Conservation (phyloP, 2,113 vertebrate genomes). For the Campylomormyrus numenius region DNA sequence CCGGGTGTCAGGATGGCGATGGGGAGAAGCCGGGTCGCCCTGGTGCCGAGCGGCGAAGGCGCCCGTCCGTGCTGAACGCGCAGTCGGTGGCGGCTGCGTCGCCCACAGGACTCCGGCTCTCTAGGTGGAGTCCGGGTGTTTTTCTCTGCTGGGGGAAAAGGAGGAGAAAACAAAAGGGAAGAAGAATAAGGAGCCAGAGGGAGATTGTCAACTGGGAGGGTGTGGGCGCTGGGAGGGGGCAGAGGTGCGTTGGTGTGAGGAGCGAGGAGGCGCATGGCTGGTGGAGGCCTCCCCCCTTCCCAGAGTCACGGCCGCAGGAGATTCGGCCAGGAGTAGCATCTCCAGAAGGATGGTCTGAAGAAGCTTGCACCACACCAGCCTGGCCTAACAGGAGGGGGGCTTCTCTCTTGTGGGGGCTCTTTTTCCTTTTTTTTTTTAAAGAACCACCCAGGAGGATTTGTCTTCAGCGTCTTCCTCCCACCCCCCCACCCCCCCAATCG, state of each 20-base stretch:
- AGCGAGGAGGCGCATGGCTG: slow-evolving; percentile 47
- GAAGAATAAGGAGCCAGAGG: slow-evolving; percentile 24
- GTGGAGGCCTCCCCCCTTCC: slow-evolving; percentile 20
- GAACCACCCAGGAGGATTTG: background rate
- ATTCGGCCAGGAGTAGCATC: slow-evolving; percentile 21
- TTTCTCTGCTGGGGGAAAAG: slow-evolving; percentile 5
- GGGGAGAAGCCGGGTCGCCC: background rate
- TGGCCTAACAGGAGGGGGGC: slow-evolving; percentile 29
- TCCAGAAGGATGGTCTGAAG: slow-evolving; percentile 35
- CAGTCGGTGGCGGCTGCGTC: slow-evolving; percentile 28
- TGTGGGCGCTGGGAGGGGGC: slow-evolving; percentile 23
- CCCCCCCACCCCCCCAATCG: background rate
- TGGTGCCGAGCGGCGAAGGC: slow-evolving; percentile 20
- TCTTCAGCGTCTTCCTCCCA: slow-evolving; percentile 37
- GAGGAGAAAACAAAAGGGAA: slow-evolving; percentile 18
- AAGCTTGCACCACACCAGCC: slow-evolving; percentile 21
- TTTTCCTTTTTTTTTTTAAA: slow-evolving; percentile 14
- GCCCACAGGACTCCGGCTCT: slow-evolving; percentile 24
- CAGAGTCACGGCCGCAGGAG: slow-evolving; percentile 26
- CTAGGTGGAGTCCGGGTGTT: slow-evolving; percentile 36
- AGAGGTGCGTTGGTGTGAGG: background rate
- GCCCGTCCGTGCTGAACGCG: background rate
- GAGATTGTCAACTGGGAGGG: slow-evolving; percentile 11
- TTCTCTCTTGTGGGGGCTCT: slow-evolving; percentile 13
- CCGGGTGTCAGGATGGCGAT: slow-evolving; percentile 26